A percentile compares a stretch with the other conserved stretches of the same genome.
Evolutionary conservation across 1,140 invertebrate species (phyloP).

Genomic region (Physella acuta): DNA sequence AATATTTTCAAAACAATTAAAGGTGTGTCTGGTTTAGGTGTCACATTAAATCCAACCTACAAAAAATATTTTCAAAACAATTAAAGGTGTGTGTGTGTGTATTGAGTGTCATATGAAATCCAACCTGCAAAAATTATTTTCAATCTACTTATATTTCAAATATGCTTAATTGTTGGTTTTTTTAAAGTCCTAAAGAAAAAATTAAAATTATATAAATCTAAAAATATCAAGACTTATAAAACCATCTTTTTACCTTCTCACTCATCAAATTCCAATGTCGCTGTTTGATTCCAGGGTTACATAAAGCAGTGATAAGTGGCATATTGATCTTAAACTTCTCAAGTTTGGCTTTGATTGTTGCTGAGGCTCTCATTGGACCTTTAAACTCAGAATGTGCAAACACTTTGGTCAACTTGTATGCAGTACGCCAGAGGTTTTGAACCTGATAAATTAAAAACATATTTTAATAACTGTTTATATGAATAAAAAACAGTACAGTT

Average conservation of each 20-base stretch:
- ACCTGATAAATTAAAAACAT: constrained; percentile 40
- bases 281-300: constrained; percentile 60
- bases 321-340: constrained; percentile 61
- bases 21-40: too few species aligned
- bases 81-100: too few species aligned
- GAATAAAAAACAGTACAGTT: too few species aligned
- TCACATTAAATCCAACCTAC: too few species aligned
- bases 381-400: constrained; percentile 55
- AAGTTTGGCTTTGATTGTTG: constrained; percentile 65
- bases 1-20: too few species aligned
- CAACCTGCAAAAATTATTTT: not conserved
- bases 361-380: constrained; percentile 52
- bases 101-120: too few species aligned
- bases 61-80: too few species aligned
- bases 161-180: too few species aligned
- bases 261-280: constrained; percentile 61
- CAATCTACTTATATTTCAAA: not conserved
- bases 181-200: too few species aligned
- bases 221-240: too few species aligned
- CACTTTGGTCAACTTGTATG: constrained; percentile 59
- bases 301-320: constrained; percentile 58
- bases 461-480: too few species aligned
- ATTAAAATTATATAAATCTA: too few species aligned
- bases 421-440: constrained; percentile 57
- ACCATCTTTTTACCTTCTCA: constrained; percentile 56